Percentiles rank a stretch among this genome's conserved stretches.
Evolutionary conservation across 2,888 invertebrate species (phyloP).

Genomic region (Ochropacha duplaris): DNA sequence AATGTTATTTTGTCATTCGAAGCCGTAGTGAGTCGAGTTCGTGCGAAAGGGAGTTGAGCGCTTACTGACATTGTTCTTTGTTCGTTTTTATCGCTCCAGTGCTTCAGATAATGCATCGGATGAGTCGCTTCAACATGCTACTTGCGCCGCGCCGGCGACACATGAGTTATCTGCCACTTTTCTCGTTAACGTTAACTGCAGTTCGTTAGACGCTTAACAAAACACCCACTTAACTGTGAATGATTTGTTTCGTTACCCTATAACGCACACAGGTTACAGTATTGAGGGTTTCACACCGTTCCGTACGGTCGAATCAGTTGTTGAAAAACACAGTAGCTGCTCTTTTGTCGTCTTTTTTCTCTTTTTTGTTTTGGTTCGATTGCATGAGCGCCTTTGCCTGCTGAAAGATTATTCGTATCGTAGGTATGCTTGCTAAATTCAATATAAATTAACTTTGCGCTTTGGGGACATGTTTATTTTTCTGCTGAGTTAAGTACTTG

Average conservation of each 20-base stretch:
- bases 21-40: constrained; percentile 60
- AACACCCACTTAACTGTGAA: constrained; percentile 56
- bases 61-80: constrained; percentile 79
- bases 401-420: neutral
- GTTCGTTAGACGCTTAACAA: constrained; percentile 56
- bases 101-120: constrained; percentile 73
- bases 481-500: too few relatives aligned
- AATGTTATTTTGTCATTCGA: constrained; percentile 73
- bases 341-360: constrained; percentile 11
- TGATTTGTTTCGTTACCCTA: constrained; percentile 51
- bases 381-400: neutral
- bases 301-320: constrained; percentile 5
- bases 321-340: constrained; percentile 9
- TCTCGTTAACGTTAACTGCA: constrained; percentile 68
- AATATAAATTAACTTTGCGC: neutral
- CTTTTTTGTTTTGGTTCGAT: constrained; percentile 17
- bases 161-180: constrained; percentile 76
- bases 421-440: too few relatives aligned
- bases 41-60: constrained; percentile 75
- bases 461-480: neutral
- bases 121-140: constrained; percentile 49
- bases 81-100: constrained; percentile 79
- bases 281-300: constrained; percentile 17
- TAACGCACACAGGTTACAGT: constrained; percentile 26
- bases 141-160: constrained; percentile 46